These are phyloP conservation scores for Erannis defoliaria DNA, from an alignment of 2,888 invertebrate genomes.

Conservation along the genomic window DNA sequence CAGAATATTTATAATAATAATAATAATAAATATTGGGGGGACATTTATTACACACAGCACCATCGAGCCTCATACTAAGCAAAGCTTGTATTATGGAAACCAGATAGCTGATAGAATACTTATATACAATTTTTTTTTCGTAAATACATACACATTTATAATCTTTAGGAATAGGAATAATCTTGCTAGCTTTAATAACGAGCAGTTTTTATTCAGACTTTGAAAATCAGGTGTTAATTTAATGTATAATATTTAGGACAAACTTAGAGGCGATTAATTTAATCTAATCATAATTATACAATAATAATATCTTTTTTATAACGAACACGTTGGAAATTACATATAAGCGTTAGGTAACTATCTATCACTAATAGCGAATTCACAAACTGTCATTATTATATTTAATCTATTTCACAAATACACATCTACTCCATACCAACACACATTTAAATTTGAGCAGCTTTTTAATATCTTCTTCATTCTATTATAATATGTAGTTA, in stretches of 20 bases:
- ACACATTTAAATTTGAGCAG: constrained; percentile 1
- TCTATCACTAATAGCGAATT: neutral
- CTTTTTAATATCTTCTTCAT: neutral
- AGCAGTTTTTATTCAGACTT: constrained; percentile 2
- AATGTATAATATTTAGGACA: neutral
- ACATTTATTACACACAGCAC: no score
- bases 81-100: no score
- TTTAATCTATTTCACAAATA: neutral
- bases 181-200: neutral
- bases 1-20: no score
- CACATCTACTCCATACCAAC: neutral
- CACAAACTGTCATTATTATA: neutral
- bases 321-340: neutral
- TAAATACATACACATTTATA: no score
- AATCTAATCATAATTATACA: neutral
- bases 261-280: neutral
- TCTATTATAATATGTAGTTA: neutral
- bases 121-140: no score
- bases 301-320: no score
- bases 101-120: no score
- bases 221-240: neutral
- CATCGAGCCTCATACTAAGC: no score
- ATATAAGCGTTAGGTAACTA: neutral
- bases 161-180: no score
- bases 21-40: no score